Percentiles rank a stretch among this genome's conserved stretches.
Evolutionary conservation across 2,113 vertebrate genomes (phyloP).

Genomic region (Passer montanus): DNA sequence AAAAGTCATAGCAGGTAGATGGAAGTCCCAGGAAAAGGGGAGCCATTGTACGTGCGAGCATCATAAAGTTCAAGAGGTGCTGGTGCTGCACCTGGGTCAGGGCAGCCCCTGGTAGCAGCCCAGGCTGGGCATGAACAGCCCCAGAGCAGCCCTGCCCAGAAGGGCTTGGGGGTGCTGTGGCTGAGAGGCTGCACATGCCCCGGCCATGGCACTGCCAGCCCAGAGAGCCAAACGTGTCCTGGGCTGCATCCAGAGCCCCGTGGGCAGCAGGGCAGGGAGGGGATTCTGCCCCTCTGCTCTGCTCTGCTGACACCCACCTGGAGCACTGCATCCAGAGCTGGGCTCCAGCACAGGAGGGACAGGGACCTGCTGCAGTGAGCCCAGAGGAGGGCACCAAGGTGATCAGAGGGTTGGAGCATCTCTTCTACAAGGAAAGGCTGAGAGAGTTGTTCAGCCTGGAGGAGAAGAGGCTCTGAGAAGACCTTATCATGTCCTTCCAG

Average conservation of each 20-base stretch:
- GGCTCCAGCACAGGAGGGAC: background rate
- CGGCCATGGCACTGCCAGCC: background rate
- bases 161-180: background rate
- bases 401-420: background rate
- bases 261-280: background rate
- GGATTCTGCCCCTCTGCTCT: background rate
- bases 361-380: background rate
- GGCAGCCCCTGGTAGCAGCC: background rate
- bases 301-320: background rate
- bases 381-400: rapidly evolving
- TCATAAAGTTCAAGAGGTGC: background rate
- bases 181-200: background rate
- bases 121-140: background rate
- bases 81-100: background rate
- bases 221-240: background rate
- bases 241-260: background rate
- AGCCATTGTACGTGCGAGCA: background rate
- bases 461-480: background rate
- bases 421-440: background rate
- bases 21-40: background rate
- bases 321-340: background rate
- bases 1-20: background rate
- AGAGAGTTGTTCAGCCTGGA: background rate
- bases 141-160: background rate
- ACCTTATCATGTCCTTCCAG: background rate